Percentiles rank a stretch among this genome's conserved stretches.
phyloP scores from a whole-genome alignment of 2,797 vertebrate genomes.

The Molossus molossus region DNA sequence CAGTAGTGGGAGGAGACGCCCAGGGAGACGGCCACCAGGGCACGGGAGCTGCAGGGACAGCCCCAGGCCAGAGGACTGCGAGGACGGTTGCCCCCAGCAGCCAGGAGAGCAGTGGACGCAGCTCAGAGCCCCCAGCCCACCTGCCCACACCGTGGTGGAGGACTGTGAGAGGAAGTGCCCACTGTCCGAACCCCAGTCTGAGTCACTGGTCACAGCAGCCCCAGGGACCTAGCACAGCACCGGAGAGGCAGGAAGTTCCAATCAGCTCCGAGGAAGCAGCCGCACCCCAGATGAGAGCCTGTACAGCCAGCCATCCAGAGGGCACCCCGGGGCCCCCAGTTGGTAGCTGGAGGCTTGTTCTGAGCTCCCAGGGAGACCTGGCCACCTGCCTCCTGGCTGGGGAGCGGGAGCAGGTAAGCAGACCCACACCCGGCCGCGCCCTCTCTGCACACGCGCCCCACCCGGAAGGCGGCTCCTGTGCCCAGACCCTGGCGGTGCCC shows the following conservation, averaged over 20 bases:
- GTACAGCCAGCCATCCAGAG: too few species aligned
- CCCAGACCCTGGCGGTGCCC: neutral
- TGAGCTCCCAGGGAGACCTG: accelerated
- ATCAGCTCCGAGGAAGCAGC: neutral
- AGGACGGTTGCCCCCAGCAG: neutral
- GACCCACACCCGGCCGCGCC: accelerated
- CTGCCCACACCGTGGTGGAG: neutral
- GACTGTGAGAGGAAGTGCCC: neutral
- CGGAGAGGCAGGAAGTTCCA: too few species aligned
- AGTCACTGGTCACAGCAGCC: accelerated
- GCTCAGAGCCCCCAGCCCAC: neutral
- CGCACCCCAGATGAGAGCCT: too few species aligned
- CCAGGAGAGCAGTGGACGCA: accelerated
- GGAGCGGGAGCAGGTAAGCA: accelerated
- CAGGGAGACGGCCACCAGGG: too few species aligned
- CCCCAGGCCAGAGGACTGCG: accelerated
- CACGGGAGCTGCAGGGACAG: too few species aligned
- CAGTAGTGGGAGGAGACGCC: neutral
- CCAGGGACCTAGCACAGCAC: accelerated
- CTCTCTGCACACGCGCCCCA: neutral
- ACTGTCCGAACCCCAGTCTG: accelerated
- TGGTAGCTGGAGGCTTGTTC: neutral
- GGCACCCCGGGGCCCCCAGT: accelerated
- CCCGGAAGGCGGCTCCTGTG: neutral
- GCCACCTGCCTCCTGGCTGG: accelerated